phyloP scores from a whole-genome alignment of 2,113 vertebrate species.

The Phaethon lepturus region DNA sequence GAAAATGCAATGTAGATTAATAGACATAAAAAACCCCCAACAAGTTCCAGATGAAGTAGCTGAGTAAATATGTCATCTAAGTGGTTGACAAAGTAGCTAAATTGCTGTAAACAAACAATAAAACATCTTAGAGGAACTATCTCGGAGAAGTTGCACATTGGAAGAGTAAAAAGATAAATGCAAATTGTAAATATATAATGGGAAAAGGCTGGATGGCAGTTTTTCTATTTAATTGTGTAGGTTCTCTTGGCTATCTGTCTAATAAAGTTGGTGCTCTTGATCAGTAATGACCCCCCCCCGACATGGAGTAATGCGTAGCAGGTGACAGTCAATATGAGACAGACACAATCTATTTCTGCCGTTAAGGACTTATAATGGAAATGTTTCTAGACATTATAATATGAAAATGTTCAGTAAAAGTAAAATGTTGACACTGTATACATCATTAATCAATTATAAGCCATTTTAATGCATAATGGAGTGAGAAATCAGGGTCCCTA shows the following conservation, averaged over 20 bases:
- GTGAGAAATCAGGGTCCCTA: not conserved
- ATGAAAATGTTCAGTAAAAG: not conserved
- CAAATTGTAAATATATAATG: not conserved
- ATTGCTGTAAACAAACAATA: slow-evolving; percentile 42
- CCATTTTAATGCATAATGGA: not conserved
- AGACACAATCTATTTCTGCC: not conserved
- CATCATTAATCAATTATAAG: not conserved
- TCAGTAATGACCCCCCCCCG: not conserved
- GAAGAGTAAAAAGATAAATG: not conserved
- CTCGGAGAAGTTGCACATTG: not conserved
- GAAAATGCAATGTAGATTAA: slow-evolving; percentile 20
- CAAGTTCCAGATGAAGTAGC: slow-evolving; percentile 1
- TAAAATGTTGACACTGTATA: not conserved
- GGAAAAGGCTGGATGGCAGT: not conserved
- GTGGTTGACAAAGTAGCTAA: slow-evolving; percentile 7
- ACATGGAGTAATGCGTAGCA: not conserved
- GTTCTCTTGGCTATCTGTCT: not conserved
- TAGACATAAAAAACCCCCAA: not conserved
- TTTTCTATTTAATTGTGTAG: not conserved
- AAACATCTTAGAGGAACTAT: not conserved
- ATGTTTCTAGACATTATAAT: not conserved
- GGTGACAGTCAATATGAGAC: not conserved
- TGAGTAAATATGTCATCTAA: slow-evolving; percentile 25
- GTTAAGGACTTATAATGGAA: not conserved
- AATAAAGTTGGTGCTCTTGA: not conserved